Percentiles rank a stretch among this genome's conserved stretches.
Evolutionary conservation across 2,888 invertebrate genomes (phyloP).

Genomic region (Nomada lathburiana): DNA sequence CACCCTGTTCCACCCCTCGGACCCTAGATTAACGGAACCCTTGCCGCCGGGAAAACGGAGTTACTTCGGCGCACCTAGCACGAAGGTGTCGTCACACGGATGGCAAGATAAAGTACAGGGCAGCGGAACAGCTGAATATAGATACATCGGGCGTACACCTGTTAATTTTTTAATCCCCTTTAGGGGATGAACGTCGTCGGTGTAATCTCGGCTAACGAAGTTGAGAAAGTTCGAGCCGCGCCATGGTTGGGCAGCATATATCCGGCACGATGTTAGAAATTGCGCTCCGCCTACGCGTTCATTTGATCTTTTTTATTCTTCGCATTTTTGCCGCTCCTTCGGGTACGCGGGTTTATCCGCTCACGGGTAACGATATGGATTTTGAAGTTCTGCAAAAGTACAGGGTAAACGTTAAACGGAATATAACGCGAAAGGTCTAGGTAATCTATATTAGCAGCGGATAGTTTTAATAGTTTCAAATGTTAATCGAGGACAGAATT

Average conservation of each 20-base stretch:
- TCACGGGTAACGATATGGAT: neutral
- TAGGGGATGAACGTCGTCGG: constrained; percentile 20
- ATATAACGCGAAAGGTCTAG: too few species aligned
- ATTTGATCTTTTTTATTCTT: neutral
- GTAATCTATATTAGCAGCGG: too few species aligned
- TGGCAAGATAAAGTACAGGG: constrained; percentile 63
- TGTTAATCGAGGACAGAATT: too few species aligned
- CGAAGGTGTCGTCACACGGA: constrained; percentile 77
- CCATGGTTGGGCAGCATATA: neutral
- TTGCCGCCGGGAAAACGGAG: constrained; percentile 79
- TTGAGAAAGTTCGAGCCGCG: constrained; percentile 33
- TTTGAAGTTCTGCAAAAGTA: neutral
- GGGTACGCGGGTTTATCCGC: neutral
- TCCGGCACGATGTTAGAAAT: constrained; percentile 16
- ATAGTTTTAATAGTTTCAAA: too few species aligned
- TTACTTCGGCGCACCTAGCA: constrained; percentile 79
- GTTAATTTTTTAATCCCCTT: constrained; percentile 62
- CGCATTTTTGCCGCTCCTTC: neutral
- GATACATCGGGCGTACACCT: constrained; percentile 52
- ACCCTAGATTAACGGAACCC: constrained; percentile 83
- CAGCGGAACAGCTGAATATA: constrained; percentile 48
- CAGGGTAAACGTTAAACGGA: neutral
- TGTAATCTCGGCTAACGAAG: constrained; percentile 61
- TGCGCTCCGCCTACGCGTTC: neutral
- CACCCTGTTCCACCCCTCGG: constrained; percentile 73